These are phyloP conservation scores for Falco rusticolus DNA, from an alignment of 2,797 vertebrate genomes.

Conservation along the genomic window DNA sequence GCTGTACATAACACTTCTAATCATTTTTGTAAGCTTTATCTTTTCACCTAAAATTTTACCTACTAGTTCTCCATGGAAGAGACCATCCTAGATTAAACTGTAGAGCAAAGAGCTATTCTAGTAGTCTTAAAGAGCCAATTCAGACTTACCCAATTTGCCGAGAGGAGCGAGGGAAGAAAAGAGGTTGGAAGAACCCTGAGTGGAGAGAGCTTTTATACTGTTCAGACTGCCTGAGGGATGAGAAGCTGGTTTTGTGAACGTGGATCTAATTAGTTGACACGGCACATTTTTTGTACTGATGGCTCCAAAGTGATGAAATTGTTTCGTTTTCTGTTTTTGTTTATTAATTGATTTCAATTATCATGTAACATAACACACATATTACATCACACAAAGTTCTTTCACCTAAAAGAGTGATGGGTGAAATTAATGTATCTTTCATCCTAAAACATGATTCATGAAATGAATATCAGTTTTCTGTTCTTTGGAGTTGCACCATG, in stretches of 20 bases:
- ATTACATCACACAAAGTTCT: not conserved
- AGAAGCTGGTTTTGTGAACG: not conserved
- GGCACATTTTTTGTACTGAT: constrained; percentile 25
- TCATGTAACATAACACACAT: fast-evolving
- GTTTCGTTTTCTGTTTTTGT: not conserved
- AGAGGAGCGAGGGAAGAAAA: not conserved
- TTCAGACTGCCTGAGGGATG: not conserved
- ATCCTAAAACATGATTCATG: not conserved
- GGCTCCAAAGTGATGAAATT: constrained; percentile 28
- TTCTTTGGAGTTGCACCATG: not conserved
- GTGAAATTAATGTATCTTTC: not conserved
- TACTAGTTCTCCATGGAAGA: not conserved
- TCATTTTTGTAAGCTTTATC: not conserved
- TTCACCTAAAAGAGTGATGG: not conserved
- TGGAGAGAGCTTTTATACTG: constrained; percentile 29
- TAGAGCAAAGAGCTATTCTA: not conserved
- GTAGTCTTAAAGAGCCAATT: not conserved
- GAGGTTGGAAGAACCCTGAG: not conserved
- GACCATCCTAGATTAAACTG: fast-evolving
- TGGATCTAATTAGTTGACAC: constrained; percentile 5
- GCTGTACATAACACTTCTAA: not conserved
- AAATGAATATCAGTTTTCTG: not conserved
- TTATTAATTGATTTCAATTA: not conserved
- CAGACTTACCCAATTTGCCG: not conserved
- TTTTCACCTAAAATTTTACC: not conserved